Conservation (phyloP, 1,140 invertebrate genomes). For the Stegodyphus dumicola region DNA sequence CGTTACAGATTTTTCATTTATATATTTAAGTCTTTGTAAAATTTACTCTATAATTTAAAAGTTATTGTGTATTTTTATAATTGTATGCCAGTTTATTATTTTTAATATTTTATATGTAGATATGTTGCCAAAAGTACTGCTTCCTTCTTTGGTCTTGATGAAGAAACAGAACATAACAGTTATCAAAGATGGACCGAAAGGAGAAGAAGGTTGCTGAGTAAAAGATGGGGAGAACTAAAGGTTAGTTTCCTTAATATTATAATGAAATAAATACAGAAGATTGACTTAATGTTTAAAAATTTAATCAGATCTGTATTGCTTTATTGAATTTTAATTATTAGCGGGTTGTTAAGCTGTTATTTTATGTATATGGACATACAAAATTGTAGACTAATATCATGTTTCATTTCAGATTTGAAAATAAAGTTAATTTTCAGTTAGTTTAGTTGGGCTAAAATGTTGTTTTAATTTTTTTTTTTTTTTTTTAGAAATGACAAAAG, state of each 20-base stretch:
- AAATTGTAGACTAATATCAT: too few relatives aligned
- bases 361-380: too few relatives aligned
- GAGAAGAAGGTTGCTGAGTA: slow-evolving; percentile 78
- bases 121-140: slow-evolving; percentile 82
- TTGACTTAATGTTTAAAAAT: too few relatives aligned
- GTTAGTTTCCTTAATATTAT: slow-evolving; percentile 46
- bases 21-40: not conserved
- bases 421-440: too few relatives aligned
- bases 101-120: slow-evolving; percentile 61
- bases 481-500: too few relatives aligned
- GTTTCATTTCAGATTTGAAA: too few relatives aligned
- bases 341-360: too few relatives aligned
- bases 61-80: not conserved
- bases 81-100: not conserved
- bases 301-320: too few relatives aligned
- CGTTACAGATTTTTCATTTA: too few relatives aligned
- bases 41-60: not conserved
- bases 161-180: slow-evolving; percentile 78
- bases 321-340: too few relatives aligned
- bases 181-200: slow-evolving; percentile 79
- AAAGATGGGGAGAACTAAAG: slow-evolving; percentile 76
- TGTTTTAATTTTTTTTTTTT: too few relatives aligned
- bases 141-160: slow-evolving; percentile 82
- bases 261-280: not conserved
- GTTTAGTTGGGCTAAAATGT: too few relatives aligned